Percentiles rank a stretch among this genome's conserved stretches.
Conservation (phyloP, 2,113 vertebrate species). For the Phalacrocorax pelagicus region DNA sequence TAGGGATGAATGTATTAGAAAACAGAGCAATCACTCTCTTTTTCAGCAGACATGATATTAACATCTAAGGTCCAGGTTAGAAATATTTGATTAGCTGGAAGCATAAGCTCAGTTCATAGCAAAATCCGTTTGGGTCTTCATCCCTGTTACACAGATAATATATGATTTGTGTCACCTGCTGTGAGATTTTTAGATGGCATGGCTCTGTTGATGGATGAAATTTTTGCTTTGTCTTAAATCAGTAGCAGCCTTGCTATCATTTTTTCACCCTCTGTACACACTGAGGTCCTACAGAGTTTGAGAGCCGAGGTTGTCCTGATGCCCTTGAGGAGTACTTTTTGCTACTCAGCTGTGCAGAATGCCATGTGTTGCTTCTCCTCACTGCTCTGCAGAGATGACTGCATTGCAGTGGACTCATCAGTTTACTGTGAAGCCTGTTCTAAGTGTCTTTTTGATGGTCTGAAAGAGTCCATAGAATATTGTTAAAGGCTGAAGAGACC, state of each 20-base stretch:
- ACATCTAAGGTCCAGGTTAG: background rate
- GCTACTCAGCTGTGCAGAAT: slow-evolving; percentile 49
- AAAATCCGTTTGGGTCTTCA: background rate
- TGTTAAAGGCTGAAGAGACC: slow-evolving; percentile 38
- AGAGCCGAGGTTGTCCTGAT: background rate
- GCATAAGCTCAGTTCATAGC: background rate
- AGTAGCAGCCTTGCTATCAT: background rate
- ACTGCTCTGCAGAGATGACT: slow-evolving; percentile 55
- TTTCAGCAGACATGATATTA: background rate
- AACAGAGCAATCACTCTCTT: slow-evolving; percentile 7
- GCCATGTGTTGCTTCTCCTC: slow-evolving; percentile 43
- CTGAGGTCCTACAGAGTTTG: slow-evolving; percentile 7
- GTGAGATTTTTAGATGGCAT: background rate
- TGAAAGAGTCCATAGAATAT: slow-evolving; percentile 2
- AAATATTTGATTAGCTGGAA: background rate
- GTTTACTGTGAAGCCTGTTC: background rate
- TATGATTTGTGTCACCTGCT: background rate
- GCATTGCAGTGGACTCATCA: slow-evolving; percentile 46
- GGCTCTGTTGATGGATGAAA: background rate
- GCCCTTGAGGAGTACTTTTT: slow-evolving; percentile 56
- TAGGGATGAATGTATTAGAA: slow-evolving; percentile 57
- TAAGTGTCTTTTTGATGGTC: slow-evolving; percentile 43
- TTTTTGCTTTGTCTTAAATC: background rate
- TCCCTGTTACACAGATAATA: background rate
- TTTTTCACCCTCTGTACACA: background rate